phyloP scores from a whole-genome alignment of 2,113 vertebrate species.

The Eonycteris spelaea region DNA sequence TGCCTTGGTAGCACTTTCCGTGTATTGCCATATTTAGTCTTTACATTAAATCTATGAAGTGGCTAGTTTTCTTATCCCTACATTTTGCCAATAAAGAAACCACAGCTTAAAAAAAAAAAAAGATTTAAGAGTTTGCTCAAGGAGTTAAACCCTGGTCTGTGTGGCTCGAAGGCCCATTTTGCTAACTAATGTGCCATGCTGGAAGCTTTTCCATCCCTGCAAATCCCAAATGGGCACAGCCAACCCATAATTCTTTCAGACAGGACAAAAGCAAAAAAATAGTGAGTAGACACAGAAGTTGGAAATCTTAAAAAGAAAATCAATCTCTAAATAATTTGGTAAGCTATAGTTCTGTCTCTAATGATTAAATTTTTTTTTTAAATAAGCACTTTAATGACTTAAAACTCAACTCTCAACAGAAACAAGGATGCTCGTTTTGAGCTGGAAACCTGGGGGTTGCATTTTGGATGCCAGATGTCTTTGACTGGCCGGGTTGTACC shows the following conservation, averaged over 20 bases:
- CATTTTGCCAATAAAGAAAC: background rate
- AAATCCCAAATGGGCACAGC: background rate
- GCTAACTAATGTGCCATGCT: too few species aligned
- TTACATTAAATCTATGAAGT: background rate
- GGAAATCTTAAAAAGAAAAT: background rate
- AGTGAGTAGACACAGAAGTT: background rate
- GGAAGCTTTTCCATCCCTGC: background rate
- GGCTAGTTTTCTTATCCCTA: background rate
- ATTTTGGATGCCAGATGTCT: conserved; percentile 60
- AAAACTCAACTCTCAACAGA: conserved; percentile 64
- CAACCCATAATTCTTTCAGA: background rate
- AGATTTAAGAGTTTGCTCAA: background rate
- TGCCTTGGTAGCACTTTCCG: background rate
- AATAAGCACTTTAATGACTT: background rate
- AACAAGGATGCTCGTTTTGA: conserved; percentile 69
- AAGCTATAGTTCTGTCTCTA: background rate
- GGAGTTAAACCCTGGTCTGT: background rate
- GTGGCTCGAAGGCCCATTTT: background rate
- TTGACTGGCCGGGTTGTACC: conserved; percentile 65
- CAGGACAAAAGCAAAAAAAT: background rate
- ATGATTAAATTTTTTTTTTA: background rate
- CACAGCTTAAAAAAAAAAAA: background rate
- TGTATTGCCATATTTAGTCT: background rate
- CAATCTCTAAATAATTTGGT: background rate
- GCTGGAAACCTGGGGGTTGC: conserved; percentile 72